Base-by-base conservation (phyloP, 2,113 vertebrate genomes). In the Todiramphus saurophagus region DNA sequence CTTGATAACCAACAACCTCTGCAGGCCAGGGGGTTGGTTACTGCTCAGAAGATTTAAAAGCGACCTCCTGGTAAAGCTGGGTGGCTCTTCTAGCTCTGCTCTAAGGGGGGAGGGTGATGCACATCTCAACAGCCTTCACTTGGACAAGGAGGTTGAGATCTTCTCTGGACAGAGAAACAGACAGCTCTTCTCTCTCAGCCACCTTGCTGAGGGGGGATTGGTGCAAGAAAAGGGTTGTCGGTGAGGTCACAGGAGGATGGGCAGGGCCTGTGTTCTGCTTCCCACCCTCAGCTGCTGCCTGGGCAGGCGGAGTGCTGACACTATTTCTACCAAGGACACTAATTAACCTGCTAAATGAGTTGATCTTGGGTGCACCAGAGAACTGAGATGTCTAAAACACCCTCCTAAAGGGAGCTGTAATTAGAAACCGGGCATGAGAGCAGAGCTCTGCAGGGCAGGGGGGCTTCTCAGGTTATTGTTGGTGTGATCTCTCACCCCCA, bases 211-310 rank as follows among this genome's bases (percentile, higher is more conserved):
- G 17, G 5, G 28, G 7, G 53, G 51, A 24, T 55, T 55, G 11
- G 28, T 15, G 53, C 30, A 56, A 28, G 51, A 53, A 53, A 53
- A 53, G 25, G 14, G 51, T 15, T 53, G 51, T 13, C 25, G 51
- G 51, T 25, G 51, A 53, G 51, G 13, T 53, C 51, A 14, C 15
- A 16, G 51, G 50, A 27, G 27, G 13, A 30, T 9, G 53, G 15
- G 16, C 28, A 10, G 17, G 5, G 28, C 35, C 63, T 6, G 17
- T 1, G 0, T 27, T 56, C 2, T 2, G 0, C n/a, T 31, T 50
- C 58, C 51, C 50, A 24, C 2, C 46, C 12, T 16, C 1, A 0
- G 3, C 44, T 27, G 35, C 60, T 3, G 8, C 0, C 7, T 4
- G 13, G 48, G 25, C 44, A 79, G 41, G 35, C 46, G 27, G 11